A percentile compares a stretch with the other conserved stretches of the same genome.
These are phyloP conservation scores for Nomada ferruginata DNA, from an alignment of 2,888 invertebrate species.

Conservation along the genomic window DNA sequence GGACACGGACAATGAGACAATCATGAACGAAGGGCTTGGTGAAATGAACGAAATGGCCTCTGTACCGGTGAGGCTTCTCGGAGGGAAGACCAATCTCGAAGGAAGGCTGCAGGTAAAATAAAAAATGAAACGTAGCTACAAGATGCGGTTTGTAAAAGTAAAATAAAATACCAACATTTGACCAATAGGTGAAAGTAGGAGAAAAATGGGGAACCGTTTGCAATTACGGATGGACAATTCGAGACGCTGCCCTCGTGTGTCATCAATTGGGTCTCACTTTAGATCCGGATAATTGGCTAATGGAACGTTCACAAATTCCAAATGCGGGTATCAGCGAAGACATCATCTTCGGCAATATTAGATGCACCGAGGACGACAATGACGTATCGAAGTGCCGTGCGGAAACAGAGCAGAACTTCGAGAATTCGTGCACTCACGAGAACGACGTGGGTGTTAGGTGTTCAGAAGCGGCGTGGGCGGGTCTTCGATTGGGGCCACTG, in stretches of 20 bases:
- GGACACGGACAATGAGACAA: slow-evolving; percentile 87
- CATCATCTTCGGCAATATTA: slow-evolving; percentile 93
- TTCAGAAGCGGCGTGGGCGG: slow-evolving; percentile 97
- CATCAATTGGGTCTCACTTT: slow-evolving; percentile 96
- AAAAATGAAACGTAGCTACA: too few relatives aligned
- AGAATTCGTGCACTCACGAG: slow-evolving; percentile 94
- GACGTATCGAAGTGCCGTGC: slow-evolving; percentile 95
- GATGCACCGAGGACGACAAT: slow-evolving; percentile 95
- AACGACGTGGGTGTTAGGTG: slow-evolving; percentile 95
- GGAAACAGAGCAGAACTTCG: slow-evolving; percentile 91
- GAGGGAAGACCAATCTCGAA: slow-evolving; percentile 92
- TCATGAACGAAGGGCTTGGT: slow-evolving; percentile 83
- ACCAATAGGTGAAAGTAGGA: slow-evolving; percentile 88
- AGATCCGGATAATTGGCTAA: slow-evolving; percentile 96
- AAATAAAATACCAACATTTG: too few relatives aligned
- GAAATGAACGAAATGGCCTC: slow-evolving; percentile 87
- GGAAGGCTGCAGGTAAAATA: slow-evolving; percentile 90
- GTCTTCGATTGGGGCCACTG: slow-evolving; percentile 94
- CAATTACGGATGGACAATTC: slow-evolving; percentile 97
- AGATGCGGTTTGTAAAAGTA: too few relatives aligned
- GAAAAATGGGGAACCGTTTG: slow-evolving; percentile 99
- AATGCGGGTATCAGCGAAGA: slow-evolving; percentile 91
- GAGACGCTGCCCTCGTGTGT: slow-evolving; percentile 96
- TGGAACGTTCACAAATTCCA: slow-evolving; percentile 93
- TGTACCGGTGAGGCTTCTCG: slow-evolving; percentile 91